Evolutionary conservation across 2,888 invertebrate genomes (phyloP).

Genomic region (Sesia apiformis): DNA sequence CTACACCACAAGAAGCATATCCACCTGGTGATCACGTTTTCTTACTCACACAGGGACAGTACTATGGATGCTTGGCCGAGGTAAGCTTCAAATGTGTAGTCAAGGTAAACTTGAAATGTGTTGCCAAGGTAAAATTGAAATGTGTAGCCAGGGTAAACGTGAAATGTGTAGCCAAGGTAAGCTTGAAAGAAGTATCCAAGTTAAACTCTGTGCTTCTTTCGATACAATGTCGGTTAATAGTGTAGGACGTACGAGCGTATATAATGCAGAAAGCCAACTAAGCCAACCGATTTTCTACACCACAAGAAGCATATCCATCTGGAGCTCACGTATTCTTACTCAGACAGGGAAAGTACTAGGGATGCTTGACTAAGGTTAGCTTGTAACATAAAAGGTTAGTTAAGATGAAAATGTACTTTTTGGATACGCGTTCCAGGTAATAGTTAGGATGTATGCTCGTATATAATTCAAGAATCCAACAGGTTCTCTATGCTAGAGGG

Average conservation of each 20-base stretch:
- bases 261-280: conserved; percentile 14
- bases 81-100: conserved; percentile 51
- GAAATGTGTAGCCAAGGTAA: too few relatives aligned
- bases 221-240: too few relatives aligned
- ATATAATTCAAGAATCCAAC: too few relatives aligned
- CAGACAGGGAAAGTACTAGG: conserved; percentile 86
- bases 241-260: too few relatives aligned
- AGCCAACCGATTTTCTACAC: conserved; percentile 30
- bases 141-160: conserved; percentile 76
- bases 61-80: conserved; percentile 87
- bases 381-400: too few relatives aligned
- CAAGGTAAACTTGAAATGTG: too few relatives aligned
- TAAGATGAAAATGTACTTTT: too few relatives aligned
- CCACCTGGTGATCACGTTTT: conserved; percentile 81
- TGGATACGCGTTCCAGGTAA: too few relatives aligned
- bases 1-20: conserved; percentile 72
- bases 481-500: too few relatives aligned
- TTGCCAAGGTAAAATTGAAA: conserved; percentile 77
- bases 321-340: conserved; percentile 81
- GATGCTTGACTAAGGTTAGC: conserved; percentile 82
- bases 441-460: too few relatives aligned
- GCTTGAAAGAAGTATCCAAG: too few relatives aligned
- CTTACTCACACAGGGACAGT: conserved; percentile 81
- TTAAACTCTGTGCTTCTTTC: too few relatives aligned
- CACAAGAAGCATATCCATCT: conserved; percentile 76